Evolutionary conservation across 2,888 invertebrate genomes (phyloP), one percentile per base, ranked within the genome.

Genomic region (Drosophila parthenogenetica): DNA sequence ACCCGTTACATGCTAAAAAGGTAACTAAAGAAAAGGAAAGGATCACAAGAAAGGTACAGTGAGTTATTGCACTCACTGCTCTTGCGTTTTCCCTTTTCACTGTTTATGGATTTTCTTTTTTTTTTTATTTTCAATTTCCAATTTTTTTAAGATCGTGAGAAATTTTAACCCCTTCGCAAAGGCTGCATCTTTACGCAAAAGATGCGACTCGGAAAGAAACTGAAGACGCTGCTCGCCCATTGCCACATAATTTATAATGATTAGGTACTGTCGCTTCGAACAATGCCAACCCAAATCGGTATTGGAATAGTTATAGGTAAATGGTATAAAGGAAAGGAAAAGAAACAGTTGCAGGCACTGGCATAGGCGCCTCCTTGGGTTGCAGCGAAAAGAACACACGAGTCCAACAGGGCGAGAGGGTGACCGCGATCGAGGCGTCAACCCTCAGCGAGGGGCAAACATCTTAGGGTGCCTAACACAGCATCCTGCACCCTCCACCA

Each of bases 241-340:
- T 79, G 79, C 87, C 89, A 87, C 87, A 89, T 89, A 85, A 85
- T 85, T 85, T 85, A 87, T 85, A 89, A 89, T 85, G 87, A 85
- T 84, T 89, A 79, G 81, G 81, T 74, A 73, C 70, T 77, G 83
- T 71, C 64, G 45, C 46, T 42, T n/a, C 29, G 62, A 45, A 66
- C 29, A 79, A 75, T 61, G 43, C 29, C 32, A 25, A 25, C 37
- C 63, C 65, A 25, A 63, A 57, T 43, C 32, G 54, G 54, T 32
- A 46, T 2, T 16, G 35, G 43, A 10, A 16, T 4, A 46, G 53
- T 50, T 46, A 62, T 40, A 37, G 54, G 14, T 50, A 66, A 37
- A 39, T 16, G 16, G 10, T 19, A 66, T 58, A 69, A 67, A 63
- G 73, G 79, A 87, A 85, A 67, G 60, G 67, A 67, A 63, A 69